Conservation (phyloP, 2,797 vertebrate species). For the Pseudotriccus pelzelni region DNA sequence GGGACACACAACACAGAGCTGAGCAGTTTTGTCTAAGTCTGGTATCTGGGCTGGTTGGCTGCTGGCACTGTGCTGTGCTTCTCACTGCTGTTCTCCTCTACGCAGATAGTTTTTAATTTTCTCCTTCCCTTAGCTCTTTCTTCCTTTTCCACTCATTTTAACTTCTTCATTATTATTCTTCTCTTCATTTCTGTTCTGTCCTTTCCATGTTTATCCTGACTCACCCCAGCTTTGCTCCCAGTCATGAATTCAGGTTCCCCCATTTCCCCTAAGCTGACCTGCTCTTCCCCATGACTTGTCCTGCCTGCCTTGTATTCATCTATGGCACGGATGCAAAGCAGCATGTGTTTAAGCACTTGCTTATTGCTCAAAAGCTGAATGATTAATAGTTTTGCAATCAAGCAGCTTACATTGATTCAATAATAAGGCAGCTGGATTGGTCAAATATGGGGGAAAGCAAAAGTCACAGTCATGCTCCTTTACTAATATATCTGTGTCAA, state of each 20-base stretch:
- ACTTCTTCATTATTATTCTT: not conserved
- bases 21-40: not conserved
- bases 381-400: not conserved
- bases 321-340: not conserved
- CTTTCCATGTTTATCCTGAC: not conserved
- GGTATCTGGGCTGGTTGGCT: not conserved
- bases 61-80: not conserved
- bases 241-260: not conserved
- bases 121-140: not conserved
- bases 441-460: not conserved
- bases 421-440: not conserved
- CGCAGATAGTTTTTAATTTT: not conserved
- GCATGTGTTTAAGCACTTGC: not conserved
- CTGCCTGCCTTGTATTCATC: not conserved
- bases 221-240: not conserved
- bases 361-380: not conserved
- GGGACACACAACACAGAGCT: not conserved
- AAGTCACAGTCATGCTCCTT: not conserved
- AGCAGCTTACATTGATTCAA: not conserved
- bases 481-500: not conserved
- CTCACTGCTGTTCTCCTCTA: fast-evolving
- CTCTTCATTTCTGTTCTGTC: not conserved
- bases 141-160: not conserved
- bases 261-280: fast-evolving
- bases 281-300: not conserved